phyloP scores from a whole-genome alignment of 1,140 invertebrate species.

The Fopius arisanus region DNA sequence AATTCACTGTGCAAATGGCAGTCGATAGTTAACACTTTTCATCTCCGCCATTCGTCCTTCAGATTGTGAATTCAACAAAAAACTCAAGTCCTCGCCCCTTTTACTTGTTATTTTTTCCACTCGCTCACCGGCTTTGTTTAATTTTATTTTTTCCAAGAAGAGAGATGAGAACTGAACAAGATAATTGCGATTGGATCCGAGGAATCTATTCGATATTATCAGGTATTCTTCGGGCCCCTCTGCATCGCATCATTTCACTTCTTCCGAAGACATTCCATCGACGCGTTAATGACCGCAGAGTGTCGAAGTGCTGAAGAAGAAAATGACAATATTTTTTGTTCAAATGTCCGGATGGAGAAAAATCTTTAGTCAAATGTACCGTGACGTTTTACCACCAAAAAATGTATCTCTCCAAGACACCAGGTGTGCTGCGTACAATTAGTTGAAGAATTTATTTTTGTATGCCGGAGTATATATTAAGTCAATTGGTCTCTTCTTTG shows the following conservation, averaged over 20 bases:
- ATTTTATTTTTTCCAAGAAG: background rate
- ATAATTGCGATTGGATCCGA: background rate
- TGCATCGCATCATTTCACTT: background rate
- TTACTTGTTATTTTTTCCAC: background rate
- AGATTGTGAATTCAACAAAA: background rate
- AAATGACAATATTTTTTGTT: background rate
- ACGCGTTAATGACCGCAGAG: background rate
- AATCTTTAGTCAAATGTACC: too few relatives aligned
- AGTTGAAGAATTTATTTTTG: too few relatives aligned
- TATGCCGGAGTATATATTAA: too few relatives aligned
- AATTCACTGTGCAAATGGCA: slow-evolving; percentile 1
- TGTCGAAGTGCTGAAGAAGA: background rate
- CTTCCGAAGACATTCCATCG: background rate
- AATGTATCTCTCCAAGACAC: too few relatives aligned
- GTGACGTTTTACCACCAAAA: too few relatives aligned
- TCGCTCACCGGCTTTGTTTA: background rate
- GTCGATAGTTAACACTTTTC: background rate
- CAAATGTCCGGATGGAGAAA: too few relatives aligned
- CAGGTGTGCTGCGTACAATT: too few relatives aligned
- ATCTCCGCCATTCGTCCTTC: background rate
- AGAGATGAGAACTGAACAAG: background rate
- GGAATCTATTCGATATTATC: background rate
- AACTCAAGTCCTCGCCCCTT: background rate
- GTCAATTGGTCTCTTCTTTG: too few relatives aligned
- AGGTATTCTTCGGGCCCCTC: background rate